These are phyloP conservation scores for Cryptophagus acutangulus DNA, from an alignment of 2,888 invertebrate genomes.

Conservation along the genomic window DNA sequence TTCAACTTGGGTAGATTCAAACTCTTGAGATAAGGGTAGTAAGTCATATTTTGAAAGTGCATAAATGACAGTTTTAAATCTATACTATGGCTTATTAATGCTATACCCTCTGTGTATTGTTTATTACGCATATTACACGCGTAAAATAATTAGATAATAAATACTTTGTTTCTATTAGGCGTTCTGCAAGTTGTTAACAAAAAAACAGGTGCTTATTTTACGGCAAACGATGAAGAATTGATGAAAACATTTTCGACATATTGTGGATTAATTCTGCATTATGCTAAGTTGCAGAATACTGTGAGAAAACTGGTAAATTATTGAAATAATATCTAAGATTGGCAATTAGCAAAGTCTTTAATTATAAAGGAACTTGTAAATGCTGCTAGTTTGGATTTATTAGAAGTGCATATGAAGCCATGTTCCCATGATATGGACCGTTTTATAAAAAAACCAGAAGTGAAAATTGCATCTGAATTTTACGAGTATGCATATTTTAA, in stretches of 20 bases:
- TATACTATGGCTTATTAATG: too few species aligned
- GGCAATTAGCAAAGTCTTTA: not conserved
- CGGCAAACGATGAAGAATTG: slow-evolving; percentile 52
- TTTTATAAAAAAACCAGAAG: slow-evolving; percentile 46
- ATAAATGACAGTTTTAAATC: too few species aligned
- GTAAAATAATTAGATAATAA: too few species aligned
- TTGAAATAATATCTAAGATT: not conserved
- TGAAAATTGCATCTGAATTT: slow-evolving; percentile 49
- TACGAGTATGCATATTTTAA: slow-evolving; percentile 43
- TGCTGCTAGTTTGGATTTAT: slow-evolving; percentile 12
- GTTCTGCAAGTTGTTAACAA: slow-evolving; percentile 59
- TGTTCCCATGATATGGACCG: slow-evolving; percentile 52
- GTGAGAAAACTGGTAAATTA: slow-evolving; percentile 45
- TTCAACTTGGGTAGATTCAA: too few species aligned
- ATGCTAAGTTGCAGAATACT: slow-evolving; percentile 51
- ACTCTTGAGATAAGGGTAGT: too few species aligned
- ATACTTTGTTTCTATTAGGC: slow-evolving; percentile 43
- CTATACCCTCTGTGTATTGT: too few species aligned
- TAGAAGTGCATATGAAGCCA: slow-evolving; percentile 52
- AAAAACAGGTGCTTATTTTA: slow-evolving; percentile 47
- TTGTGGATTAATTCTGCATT: slow-evolving; percentile 56
- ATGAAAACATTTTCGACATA: slow-evolving; percentile 56
- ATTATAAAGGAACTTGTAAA: not conserved
- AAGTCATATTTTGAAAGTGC: too few species aligned
- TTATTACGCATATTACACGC: too few species aligned